Evolutionary conservation across 2,888 invertebrate species (phyloP).

Genomic region (Drosophila macrothrix): DNA sequence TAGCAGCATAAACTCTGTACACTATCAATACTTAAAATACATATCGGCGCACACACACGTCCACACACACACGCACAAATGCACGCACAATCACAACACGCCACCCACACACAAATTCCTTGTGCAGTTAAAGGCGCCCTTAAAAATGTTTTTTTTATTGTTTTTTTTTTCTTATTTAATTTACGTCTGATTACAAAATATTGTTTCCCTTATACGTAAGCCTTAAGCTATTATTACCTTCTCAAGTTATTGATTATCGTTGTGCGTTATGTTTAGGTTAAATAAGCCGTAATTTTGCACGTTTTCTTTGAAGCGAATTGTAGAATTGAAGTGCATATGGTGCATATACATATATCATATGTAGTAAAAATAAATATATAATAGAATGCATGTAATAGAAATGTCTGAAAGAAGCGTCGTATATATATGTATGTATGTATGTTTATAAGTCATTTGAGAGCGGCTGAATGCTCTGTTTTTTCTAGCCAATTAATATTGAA

Average conservation of each 20-base stretch:
- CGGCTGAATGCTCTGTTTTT: not conserved
- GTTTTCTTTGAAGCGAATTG: not conserved
- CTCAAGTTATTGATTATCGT: not conserved
- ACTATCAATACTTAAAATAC: not conserved
- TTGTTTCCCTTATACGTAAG: not conserved
- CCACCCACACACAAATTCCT: constrained; percentile 2
- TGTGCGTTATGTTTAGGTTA: constrained; percentile 1
- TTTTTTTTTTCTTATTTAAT: not conserved
- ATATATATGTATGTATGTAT: constrained; percentile 3
- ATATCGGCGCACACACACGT: not conserved
- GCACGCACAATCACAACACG: not conserved
- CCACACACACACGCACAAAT: not conserved
- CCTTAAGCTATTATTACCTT: not conserved
- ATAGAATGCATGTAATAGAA: constrained; percentile 8
- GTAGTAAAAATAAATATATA: not conserved
- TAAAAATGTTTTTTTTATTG: not conserved
- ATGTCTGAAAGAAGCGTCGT: not conserved
- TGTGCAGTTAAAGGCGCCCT: constrained; percentile 21
- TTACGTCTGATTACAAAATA: not conserved
- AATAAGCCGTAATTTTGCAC: constrained; percentile 18
- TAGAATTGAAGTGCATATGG: constrained; percentile 1
- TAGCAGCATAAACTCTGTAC: not conserved
- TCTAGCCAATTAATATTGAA: not conserved
- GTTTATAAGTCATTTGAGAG: constrained; percentile 1
- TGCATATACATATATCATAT: constrained; percentile 1